Percentiles rank a stretch among this genome's conserved stretches.
Conservation (phyloP, 2,888 invertebrate genomes). For the Thereva nobilitata region DNA sequence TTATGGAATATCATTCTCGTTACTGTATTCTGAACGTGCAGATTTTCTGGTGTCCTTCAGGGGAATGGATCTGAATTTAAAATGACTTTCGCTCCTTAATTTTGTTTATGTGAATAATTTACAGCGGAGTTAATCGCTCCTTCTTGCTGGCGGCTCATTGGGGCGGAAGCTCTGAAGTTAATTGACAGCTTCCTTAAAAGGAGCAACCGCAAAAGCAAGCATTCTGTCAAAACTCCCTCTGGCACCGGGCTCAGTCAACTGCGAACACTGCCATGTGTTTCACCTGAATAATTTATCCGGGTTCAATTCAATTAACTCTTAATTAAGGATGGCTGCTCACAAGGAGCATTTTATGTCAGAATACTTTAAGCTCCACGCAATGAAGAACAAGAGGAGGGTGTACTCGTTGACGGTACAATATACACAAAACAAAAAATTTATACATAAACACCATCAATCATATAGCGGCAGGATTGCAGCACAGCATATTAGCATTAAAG, state of each 20-base stretch:
- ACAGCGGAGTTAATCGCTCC: conserved; percentile 9
- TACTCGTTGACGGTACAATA: no score
- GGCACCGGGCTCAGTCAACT: no score
- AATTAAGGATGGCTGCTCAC: background rate
- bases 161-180: conserved; percentile 9
- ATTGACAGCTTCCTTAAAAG: conserved; percentile 17
- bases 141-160: conserved; percentile 1
- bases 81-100: conserved; percentile 13
- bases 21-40: background rate
- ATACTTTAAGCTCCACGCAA: no score
- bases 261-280: no score
- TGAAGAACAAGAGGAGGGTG: no score
- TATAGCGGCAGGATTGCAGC: no score
- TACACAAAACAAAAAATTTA: no score
- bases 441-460: no score
- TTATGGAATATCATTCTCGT: no score
- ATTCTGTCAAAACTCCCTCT: no score
- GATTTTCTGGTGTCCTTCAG: background rate
- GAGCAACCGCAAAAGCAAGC: background rate
- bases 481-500: no score
- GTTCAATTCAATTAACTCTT: conserved; percentile 20
- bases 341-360: no score
- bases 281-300: conserved; percentile 13
- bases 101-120: conserved; percentile 29
- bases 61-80: conserved; percentile 12